Evolutionary conservation across 2,797 vertebrate genomes (phyloP).

Genomic region (Microctenopoma lineatum): DNA sequence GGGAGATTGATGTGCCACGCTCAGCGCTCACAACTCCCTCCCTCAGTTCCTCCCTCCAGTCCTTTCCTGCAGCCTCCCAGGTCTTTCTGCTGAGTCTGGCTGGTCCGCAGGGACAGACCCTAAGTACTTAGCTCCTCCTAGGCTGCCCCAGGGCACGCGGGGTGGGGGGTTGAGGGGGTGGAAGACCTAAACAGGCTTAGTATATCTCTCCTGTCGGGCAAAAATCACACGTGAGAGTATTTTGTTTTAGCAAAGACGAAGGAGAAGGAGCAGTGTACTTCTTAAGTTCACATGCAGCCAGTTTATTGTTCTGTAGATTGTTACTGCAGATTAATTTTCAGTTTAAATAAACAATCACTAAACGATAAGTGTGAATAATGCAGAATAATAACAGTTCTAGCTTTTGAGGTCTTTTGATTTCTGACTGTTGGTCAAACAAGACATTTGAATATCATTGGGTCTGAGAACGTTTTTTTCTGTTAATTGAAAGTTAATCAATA

Average conservation of each 20-base stretch:
- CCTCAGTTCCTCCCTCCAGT: background rate
- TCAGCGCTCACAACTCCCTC: constrained; percentile 35
- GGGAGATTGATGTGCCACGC: constrained; percentile 75
- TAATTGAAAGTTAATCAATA: too few relatives aligned
- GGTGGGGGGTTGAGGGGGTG: constrained; percentile 18
- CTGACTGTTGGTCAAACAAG: too few relatives aligned
- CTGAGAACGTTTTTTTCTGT: too few relatives aligned
- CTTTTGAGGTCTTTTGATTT: too few relatives aligned
- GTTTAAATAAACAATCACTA: background rate
- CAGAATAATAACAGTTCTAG: too few relatives aligned
- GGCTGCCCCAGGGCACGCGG: constrained; percentile 36
- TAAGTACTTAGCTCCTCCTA: constrained; percentile 66
- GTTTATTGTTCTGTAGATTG: background rate
- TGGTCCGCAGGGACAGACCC: constrained; percentile 53
- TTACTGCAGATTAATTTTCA: background rate
- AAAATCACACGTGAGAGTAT: background rate
- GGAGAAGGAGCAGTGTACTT: background rate
- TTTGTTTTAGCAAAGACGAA: background rate
- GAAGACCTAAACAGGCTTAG: constrained; percentile 30
- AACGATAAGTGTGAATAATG: too few relatives aligned
- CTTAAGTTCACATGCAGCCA: background rate
- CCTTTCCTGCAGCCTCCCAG: constrained; percentile 17
- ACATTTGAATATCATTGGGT: too few relatives aligned
- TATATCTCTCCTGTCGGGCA: background rate
- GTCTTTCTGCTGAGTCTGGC: constrained; percentile 75